Conservation (phyloP, 2,797 vertebrate species). For the Etheostoma perlongum region DNA sequence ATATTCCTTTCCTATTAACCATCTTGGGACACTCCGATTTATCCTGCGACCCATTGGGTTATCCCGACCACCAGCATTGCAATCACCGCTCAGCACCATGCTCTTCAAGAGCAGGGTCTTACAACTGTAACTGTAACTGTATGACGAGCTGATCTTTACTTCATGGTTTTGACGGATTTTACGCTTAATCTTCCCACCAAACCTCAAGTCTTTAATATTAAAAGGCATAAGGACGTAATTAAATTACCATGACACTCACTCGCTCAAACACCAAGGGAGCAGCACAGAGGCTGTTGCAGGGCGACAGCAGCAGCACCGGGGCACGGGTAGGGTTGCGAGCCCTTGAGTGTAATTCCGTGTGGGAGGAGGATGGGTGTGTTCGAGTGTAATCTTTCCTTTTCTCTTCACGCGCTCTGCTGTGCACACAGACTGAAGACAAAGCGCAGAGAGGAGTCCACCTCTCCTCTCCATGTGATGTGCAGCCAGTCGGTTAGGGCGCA, state of each 20-base stretch:
- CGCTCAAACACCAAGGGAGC: neutral
- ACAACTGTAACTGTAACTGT: too few relatives aligned
- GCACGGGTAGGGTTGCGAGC: slow-evolving; percentile 60
- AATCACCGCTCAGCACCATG: neutral
- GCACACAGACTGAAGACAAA: slow-evolving; percentile 64
- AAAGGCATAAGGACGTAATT: slow-evolving; percentile 22
- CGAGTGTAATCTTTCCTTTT: slow-evolving; percentile 65
- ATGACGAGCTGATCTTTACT: slow-evolving; percentile 4
- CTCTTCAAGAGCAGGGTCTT: neutral
- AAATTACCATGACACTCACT: slow-evolving; percentile 1
- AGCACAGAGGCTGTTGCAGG: slow-evolving; percentile 40
- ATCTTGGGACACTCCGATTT: neutral
- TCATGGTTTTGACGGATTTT: neutral
- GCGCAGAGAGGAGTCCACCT: slow-evolving; percentile 51
- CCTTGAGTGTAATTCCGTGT: slow-evolving; percentile 67
- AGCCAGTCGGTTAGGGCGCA: slow-evolving; percentile 58
- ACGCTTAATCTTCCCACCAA: neutral
- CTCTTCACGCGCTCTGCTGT: slow-evolving; percentile 66
- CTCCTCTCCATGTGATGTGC: slow-evolving; percentile 61
- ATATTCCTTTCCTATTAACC: neutral
- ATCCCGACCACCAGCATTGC: neutral
- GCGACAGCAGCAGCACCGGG: slow-evolving; percentile 45
- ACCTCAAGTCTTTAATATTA: slow-evolving; percentile 10
- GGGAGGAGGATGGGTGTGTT: slow-evolving; percentile 78
- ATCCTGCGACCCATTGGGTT: neutral